phyloP scores from a whole-genome alignment of 1,140 invertebrate genomes.

The Lucilia cuprina region DNA sequence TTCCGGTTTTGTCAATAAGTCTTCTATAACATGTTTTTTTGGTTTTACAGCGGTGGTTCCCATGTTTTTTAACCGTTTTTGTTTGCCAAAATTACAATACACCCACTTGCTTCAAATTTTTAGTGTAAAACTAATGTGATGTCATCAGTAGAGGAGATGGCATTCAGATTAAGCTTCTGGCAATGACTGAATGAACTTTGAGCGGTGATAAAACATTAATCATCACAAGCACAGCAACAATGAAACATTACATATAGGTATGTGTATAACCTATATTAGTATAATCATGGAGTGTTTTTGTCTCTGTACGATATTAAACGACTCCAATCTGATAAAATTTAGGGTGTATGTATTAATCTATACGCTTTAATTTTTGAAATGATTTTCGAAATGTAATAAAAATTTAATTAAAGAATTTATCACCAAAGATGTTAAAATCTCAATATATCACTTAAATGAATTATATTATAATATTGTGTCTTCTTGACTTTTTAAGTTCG shows the following conservation, averaged over 20 bases:
- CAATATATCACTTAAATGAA: too few species aligned
- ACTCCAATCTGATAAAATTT: background rate
- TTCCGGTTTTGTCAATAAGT: conserved; percentile 44
- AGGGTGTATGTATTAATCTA: background rate
- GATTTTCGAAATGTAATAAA: background rate
- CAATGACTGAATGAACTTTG: conserved; percentile 62
- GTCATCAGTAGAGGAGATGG: conserved; percentile 61
- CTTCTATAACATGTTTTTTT: background rate
- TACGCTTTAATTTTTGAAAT: background rate
- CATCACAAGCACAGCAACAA: conserved; percentile 40
- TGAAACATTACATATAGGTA: background rate
- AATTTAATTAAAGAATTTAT: too few species aligned
- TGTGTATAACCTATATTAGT: background rate
- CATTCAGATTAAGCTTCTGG: conserved; percentile 62
- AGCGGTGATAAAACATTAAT: conserved; percentile 63
- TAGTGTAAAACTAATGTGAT: conserved; percentile 55
- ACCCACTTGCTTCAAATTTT: conserved; percentile 16
- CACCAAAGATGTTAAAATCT: too few species aligned
- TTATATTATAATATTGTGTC: too few species aligned
- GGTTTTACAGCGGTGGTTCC: background rate
- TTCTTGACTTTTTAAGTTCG: too few species aligned
- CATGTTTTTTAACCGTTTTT: background rate
- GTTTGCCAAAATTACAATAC: conserved; percentile 17
- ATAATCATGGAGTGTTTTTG: background rate
- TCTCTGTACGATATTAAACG: background rate